phyloP scores from a whole-genome alignment of 30 jellyfish, hydroid and myxozoan species.

The Catostylus mosaicus region DNA sequence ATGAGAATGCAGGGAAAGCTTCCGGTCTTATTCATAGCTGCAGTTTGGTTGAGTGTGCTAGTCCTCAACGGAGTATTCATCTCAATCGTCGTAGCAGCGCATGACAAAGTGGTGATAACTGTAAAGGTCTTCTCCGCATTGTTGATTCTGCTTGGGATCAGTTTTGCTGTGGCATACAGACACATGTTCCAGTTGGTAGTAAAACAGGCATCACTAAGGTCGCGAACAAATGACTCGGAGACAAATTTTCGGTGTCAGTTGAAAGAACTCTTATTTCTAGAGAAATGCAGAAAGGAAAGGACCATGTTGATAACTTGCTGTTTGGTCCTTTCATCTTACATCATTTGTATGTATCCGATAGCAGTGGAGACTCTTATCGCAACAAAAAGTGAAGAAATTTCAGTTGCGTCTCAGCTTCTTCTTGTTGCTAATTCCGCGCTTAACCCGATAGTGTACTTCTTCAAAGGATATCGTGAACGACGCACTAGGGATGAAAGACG shows the following conservation, averaged over 20 bases:
- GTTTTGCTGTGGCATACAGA: constrained; percentile 9
- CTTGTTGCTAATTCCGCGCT: constrained; percentile 19
- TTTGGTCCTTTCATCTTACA: constrained; percentile 7
- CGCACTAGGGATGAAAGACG: background rate
- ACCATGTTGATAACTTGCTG: constrained; percentile 1
- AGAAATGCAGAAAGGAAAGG: constrained; percentile 13
- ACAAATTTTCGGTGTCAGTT: background rate
- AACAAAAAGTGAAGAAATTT: background rate
- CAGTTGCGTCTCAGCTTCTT: constrained; percentile 12
- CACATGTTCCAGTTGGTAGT: constrained; percentile 16
- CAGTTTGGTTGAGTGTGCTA: constrained; percentile 17
- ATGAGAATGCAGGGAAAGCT: constrained; percentile 30
- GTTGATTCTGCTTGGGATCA: constrained; percentile 8
- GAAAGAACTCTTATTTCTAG: background rate
- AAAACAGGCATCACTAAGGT: background rate
- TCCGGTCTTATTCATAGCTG: constrained; percentile 6
- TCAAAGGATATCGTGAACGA: constrained; percentile 34
- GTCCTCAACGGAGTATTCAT: background rate
- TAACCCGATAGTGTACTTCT: constrained; percentile 45
- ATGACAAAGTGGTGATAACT: background rate
- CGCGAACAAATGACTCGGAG: background rate
- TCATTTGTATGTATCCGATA: constrained; percentile 16
- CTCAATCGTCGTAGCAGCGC: background rate
- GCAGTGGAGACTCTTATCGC: constrained; percentile 11
- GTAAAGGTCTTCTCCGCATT: background rate